phyloP scores from a whole-genome alignment of 2,113 vertebrate species.

The pig (Sus scrofa) region DNA sequence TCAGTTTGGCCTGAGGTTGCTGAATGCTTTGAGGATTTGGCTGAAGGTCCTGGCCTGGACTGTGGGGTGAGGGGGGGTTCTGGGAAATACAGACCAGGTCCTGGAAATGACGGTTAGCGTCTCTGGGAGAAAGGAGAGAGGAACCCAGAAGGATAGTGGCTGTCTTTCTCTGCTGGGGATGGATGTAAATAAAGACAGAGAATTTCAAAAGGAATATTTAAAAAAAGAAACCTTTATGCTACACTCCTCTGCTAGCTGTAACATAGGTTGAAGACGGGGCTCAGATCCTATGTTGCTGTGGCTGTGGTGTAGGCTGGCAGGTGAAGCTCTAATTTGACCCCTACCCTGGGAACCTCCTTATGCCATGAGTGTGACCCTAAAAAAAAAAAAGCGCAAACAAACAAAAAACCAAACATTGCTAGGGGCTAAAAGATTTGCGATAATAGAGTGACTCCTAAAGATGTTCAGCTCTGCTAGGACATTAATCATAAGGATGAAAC shows the following conservation, averaged over 20 bases:
- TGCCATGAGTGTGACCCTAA: no score
- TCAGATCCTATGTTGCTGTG: no score
- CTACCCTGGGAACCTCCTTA: no score
- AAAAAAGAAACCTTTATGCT: background rate
- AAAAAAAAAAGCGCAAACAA: no score
- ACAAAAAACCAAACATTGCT: background rate
- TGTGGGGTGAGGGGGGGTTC: background rate
- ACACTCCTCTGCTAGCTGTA: background rate
- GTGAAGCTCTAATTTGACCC: no score
- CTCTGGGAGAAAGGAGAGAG: slow-evolving; percentile 18
- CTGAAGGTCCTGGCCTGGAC: background rate
- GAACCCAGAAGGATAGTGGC: background rate
- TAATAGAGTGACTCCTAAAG: slow-evolving; percentile 1
- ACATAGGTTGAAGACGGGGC: no score
- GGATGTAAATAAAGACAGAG: background rate
- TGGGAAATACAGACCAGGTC: background rate
- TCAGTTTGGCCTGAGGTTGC: background rate
- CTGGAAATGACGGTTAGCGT: background rate
- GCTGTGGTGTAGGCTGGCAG: no score
- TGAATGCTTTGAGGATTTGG: background rate
- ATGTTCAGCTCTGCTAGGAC: background rate
- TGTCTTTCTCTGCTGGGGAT: background rate
- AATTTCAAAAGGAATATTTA: background rate
- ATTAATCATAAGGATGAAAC: background rate
- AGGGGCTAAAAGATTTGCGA: background rate